phyloP scores from a whole-genome alignment of 2,888 invertebrate genomes.

The Drosophila lacicola region DNA sequence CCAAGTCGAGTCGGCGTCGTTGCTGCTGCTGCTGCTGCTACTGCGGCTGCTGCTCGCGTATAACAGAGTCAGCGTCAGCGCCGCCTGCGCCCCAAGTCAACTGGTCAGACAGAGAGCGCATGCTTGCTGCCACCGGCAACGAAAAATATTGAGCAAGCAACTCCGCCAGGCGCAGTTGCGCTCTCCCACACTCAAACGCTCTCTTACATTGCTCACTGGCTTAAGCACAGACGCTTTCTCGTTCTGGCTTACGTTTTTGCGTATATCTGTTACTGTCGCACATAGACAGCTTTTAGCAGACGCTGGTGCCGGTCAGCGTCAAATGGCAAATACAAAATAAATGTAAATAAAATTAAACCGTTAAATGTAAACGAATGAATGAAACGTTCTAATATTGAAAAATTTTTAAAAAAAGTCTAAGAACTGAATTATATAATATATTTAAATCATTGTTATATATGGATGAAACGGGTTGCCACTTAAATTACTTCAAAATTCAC shows the following conservation, averaged over 20 bases:
- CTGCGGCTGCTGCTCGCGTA: slow-evolving; percentile 11
- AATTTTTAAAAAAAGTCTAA: not conserved
- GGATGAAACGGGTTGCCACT: not conserved
- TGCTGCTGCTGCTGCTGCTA: slow-evolving; percentile 11
- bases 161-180: slow-evolving; percentile 25
- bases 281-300: not conserved
- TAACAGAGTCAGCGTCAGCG: slow-evolving; percentile 60
- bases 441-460: too few species aligned
- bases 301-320: slow-evolving; percentile 16
- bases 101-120: slow-evolving; percentile 75
- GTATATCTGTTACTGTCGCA: slow-evolving; percentile 36
- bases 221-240: slow-evolving; percentile 15
- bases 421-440: too few species aligned
- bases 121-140: slow-evolving; percentile 73
- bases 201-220: slow-evolving; percentile 14
- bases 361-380: not conserved
- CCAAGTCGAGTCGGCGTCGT: slow-evolving; percentile 30
- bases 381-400: not conserved
- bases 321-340: slow-evolving; percentile 24
- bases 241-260: slow-evolving; percentile 5
- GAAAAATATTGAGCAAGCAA: slow-evolving; percentile 28
- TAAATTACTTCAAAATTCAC: not conserved
- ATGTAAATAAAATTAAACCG: not conserved
- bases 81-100: slow-evolving; percentile 55
- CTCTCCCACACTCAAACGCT: slow-evolving; percentile 29